These are phyloP conservation scores for Holothuria scabra DNA, from an alignment of 53 echinoderm and acorn worm species.

Conservation along the genomic window DNA sequence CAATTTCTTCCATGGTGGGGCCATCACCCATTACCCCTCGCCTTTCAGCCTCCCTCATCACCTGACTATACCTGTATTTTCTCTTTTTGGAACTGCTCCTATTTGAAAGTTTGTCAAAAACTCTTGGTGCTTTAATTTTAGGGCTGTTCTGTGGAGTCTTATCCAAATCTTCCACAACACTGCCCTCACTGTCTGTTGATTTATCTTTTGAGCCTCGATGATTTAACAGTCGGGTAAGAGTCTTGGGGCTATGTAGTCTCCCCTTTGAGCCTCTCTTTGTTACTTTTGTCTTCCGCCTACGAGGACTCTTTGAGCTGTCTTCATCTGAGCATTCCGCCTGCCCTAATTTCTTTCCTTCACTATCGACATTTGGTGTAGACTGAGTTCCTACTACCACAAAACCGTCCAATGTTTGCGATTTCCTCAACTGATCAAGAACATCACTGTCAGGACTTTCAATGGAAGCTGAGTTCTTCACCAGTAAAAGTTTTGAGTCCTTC, in stretches of 20 bases:
- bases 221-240: slow-evolving; percentile 66
- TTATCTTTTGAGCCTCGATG: slow-evolving; percentile 71
- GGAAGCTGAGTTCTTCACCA: neutral
- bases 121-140: slow-evolving; percentile 51
- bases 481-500: slow-evolving; percentile 4
- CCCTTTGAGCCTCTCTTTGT: slow-evolving; percentile 63
- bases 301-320: slow-evolving; percentile 37
- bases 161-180: slow-evolving; percentile 34
- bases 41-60: slow-evolving; percentile 77
- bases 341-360: slow-evolving; percentile 17
- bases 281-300: slow-evolving; percentile 11
- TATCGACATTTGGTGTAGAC: slow-evolving; percentile 25
- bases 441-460: neutral
- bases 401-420: slow-evolving; percentile 76
- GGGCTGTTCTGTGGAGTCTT: slow-evolving; percentile 50
- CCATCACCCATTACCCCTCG: slow-evolving; percentile 64
- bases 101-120: slow-evolving; percentile 71
- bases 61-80: slow-evolving; percentile 91
- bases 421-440: slow-evolving; percentile 51
- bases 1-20: neutral
- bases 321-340: slow-evolving; percentile 15
- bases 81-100: slow-evolving; percentile 64
- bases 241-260: slow-evolving; percentile 73
- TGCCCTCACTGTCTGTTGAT: slow-evolving; percentile 51
- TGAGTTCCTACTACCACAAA: slow-evolving; percentile 73